A percentile compares a stretch with the other conserved stretches of the same genome.
phyloP scores from a whole-genome alignment of 2,797 vertebrate genomes.

The Leptodactylus fallax region DNA sequence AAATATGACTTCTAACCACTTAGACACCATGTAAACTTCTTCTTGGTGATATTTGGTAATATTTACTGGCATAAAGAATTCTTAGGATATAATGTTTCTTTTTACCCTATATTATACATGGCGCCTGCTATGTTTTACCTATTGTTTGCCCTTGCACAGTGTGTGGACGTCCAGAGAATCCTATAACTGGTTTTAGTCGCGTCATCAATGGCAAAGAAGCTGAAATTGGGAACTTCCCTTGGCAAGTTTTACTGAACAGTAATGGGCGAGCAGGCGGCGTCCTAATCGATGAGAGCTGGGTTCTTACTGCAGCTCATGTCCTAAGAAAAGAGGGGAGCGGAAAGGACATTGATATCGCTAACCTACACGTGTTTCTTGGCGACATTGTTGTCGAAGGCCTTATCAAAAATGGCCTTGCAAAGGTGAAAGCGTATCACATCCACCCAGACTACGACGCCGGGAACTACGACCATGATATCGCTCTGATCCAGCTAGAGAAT shows the following conservation, averaged over 20 bases:
- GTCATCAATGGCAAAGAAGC: slow-evolving; percentile 72
- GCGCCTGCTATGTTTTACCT: background rate
- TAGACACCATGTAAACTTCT: background rate
- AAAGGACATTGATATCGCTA: background rate
- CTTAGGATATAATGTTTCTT: too few species aligned
- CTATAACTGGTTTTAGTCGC: slow-evolving; percentile 65
- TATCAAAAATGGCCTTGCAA: slow-evolving; percentile 67
- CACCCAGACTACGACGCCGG: slow-evolving; percentile 73
- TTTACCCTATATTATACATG: background rate
- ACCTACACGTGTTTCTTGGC: slow-evolving; percentile 74
- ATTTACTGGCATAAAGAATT: background rate
- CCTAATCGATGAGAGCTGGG: slow-evolving; percentile 77
- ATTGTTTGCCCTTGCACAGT: slow-evolving; percentile 66
- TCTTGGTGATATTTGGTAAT: background rate
- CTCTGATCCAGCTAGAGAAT: slow-evolving; percentile 75
- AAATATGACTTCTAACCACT: background rate
- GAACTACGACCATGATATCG: slow-evolving; percentile 76
- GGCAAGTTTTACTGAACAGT: slow-evolving; percentile 71
- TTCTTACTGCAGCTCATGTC: slow-evolving; percentile 79
- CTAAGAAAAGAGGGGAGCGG: slow-evolving; percentile 67
- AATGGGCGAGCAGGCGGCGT: slow-evolving; percentile 73
- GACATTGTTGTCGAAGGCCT: slow-evolving; percentile 62
- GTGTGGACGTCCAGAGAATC: slow-evolving; percentile 74
- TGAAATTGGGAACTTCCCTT: slow-evolving; percentile 75
- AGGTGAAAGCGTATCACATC: slow-evolving; percentile 69